phyloP scores from a whole-genome alignment of 2,797 vertebrate genomes.

The Agapornis canus region DNA sequence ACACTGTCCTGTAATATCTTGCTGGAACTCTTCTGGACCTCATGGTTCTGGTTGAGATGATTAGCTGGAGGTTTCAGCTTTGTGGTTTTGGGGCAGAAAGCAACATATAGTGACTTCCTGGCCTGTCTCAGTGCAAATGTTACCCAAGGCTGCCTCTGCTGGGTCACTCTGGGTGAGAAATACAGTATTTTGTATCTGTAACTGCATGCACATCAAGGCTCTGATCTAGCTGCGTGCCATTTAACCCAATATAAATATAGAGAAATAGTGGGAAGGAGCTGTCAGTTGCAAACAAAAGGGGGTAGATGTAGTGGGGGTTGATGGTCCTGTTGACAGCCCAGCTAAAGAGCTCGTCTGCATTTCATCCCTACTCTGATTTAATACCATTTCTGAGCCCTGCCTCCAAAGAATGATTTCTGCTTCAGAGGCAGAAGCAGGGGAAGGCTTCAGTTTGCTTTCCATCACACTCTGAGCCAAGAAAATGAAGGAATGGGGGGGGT shows the following conservation, averaged over 20 bases:
- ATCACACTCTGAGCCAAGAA: neutral
- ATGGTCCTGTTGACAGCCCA: neutral
- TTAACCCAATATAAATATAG: neutral
- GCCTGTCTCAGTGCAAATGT: neutral
- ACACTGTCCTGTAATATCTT: neutral
- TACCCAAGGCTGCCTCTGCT: neutral
- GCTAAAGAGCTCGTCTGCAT: neutral
- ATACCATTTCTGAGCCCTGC: neutral
- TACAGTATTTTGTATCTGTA: neutral
- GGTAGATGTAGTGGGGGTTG: neutral
- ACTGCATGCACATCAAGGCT: neutral
- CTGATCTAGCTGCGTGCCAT: neutral
- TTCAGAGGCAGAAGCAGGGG: neutral
- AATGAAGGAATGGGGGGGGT: neutral
- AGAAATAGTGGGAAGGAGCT: neutral
- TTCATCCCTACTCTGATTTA: neutral
- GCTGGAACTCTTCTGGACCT: neutral
- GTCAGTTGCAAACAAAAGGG: neutral
- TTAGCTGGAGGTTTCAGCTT: neutral
- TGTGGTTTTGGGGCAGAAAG: neutral
- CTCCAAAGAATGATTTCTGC: neutral
- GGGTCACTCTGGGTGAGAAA: neutral
- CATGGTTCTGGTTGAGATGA: rapidly evolving
- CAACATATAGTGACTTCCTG: neutral
- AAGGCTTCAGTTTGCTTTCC: neutral